phyloP scores from a whole-genome alignment of 2,888 invertebrate species.

The Microplitis manilae region DNA sequence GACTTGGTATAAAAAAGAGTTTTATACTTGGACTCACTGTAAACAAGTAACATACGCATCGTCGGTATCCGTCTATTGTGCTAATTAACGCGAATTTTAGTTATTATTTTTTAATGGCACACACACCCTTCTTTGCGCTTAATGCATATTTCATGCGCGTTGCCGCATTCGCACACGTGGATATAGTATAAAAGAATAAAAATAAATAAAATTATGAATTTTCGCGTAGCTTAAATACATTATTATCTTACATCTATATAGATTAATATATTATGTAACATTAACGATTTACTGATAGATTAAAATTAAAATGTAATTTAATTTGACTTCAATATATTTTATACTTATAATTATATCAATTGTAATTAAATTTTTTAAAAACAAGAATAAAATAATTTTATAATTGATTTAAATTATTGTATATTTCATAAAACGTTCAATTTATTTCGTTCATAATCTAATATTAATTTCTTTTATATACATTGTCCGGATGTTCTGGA shows the following conservation, averaged over 20 bases:
- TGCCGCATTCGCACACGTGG: constrained; percentile 23
- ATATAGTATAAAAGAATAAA: constrained; percentile 36
- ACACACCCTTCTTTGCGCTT: constrained; percentile 62
- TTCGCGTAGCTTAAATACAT: constrained; percentile 1
- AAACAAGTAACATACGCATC: constrained; percentile 50
- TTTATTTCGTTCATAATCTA: no score
- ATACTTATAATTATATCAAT: no score
- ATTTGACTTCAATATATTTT: no score
- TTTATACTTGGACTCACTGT: constrained; percentile 19
- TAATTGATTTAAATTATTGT: no score
- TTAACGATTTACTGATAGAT: background rate
- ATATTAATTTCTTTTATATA: no score
- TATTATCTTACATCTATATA: constrained; percentile 34
- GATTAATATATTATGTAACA: constrained; percentile 13
- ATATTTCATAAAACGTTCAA: no score
- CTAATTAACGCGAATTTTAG: constrained; percentile 68
- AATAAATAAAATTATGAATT: constrained; percentile 20
- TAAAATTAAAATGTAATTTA: no score
- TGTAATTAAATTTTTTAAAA: no score
- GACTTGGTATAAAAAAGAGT: constrained; percentile 40
- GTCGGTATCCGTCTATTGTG: constrained; percentile 54
- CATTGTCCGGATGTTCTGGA: no score
- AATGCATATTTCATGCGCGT: constrained; percentile 61
- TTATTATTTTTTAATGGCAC: constrained; percentile 64
- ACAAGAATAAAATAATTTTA: no score